A percentile compares a stretch with the other conserved stretches of the same genome.
phyloP scores from a whole-genome alignment of 2,113 vertebrate genomes.

The Dunckerocampus dactyliophorus region DNA sequence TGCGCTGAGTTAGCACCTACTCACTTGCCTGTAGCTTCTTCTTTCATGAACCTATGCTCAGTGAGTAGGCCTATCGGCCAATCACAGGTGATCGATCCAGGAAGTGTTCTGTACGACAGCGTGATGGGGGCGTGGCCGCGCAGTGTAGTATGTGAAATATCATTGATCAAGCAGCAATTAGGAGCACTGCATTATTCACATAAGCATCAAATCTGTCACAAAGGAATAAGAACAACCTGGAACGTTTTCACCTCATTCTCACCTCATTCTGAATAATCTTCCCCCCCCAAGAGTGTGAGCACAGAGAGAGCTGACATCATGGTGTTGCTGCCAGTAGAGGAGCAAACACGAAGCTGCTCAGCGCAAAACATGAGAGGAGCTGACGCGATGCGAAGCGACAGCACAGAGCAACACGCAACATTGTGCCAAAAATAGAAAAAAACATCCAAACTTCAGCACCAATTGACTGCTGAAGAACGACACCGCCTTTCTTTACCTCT shows the following conservation, averaged over 20 bases:
- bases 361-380: neutral
- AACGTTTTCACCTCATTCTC: neutral
- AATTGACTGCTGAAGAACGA: neutral
- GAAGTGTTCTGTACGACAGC: too few relatives aligned
- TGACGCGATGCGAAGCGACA: slow-evolving; percentile 2
- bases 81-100: too few relatives aligned
- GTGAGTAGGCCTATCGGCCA: too few relatives aligned
- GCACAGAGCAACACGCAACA: slow-evolving; percentile 1
- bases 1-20: too few relatives aligned
- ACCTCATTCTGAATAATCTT: neutral
- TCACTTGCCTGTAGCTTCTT: too few relatives aligned
- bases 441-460: neutral
- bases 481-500: too few relatives aligned
- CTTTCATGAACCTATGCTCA: too few relatives aligned
- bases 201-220: neutral
- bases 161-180: neutral
- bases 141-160: neutral
- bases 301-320: neutral
- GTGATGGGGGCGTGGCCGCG: too few relatives aligned
- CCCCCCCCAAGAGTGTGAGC: neutral
- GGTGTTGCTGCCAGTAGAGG: neutral
- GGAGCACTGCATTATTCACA: slow-evolving; percentile 5
- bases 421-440: slow-evolving; percentile 7
- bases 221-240: neutral
- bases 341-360: neutral